Conservation (phyloP, 2,113 vertebrate genomes). For the Lepisosteus oculatus region DNA sequence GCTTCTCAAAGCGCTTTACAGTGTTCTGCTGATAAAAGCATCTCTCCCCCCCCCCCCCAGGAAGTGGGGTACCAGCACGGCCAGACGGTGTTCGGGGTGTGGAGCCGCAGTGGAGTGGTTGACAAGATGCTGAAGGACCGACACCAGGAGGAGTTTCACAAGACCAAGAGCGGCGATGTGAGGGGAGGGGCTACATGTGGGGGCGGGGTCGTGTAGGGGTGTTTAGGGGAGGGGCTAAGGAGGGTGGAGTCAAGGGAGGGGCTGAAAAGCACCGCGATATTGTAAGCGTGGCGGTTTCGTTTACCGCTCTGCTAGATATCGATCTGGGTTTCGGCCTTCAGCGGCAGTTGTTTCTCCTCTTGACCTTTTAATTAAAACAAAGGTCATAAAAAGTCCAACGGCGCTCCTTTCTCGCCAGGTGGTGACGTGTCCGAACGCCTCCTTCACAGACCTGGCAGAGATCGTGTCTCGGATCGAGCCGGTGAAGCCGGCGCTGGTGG, state of each 20-base stretch:
- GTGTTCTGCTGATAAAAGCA: neutral
- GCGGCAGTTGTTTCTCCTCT: neutral
- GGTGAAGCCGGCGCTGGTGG: slow-evolving; percentile 59
- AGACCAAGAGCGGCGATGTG: slow-evolving; percentile 73
- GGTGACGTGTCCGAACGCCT: slow-evolving; percentile 84
- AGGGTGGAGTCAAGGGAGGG: too few relatives aligned
- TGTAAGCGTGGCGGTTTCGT: too few relatives aligned
- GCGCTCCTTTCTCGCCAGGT: slow-evolving; percentile 56
- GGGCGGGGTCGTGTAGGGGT: too few relatives aligned
- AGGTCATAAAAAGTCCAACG: too few relatives aligned
- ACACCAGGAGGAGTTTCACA: slow-evolving; percentile 75
- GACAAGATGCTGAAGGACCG: slow-evolving; percentile 87
- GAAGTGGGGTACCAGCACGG: slow-evolving; percentile 91
- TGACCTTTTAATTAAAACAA: neutral
- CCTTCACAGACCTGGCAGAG: slow-evolving; percentile 91
- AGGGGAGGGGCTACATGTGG: slow-evolving; percentile 36
- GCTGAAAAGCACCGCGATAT: too few relatives aligned
- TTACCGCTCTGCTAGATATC: too few relatives aligned
- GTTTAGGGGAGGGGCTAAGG: too few relatives aligned
- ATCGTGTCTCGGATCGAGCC: slow-evolving; percentile 92
- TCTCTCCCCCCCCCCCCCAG: slow-evolving; percentile 44
- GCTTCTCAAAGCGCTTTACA: too few relatives aligned
- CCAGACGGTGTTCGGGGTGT: slow-evolving; percentile 83
- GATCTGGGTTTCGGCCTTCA: too few relatives aligned
- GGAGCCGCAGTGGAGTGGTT: slow-evolving; percentile 80